Evolutionary conservation across 2,113 vertebrate species (phyloP).

Genomic region (Microtus montanus): DNA sequence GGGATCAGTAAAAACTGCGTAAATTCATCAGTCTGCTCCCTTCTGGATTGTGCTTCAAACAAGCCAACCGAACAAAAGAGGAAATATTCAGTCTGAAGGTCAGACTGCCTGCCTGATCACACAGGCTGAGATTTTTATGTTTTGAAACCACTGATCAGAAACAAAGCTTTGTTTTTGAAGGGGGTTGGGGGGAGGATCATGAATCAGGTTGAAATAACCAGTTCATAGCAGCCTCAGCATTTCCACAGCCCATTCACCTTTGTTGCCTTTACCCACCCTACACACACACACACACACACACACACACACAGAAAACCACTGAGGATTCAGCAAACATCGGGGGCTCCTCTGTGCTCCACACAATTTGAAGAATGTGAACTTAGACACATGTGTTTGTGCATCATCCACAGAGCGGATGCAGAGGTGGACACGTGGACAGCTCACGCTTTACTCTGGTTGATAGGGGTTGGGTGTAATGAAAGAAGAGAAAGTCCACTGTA

Average conservation of each 20-base stretch:
- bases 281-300: neutral
- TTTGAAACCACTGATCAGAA: conserved; percentile 69
- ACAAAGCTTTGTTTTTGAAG: conserved; percentile 61
- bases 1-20: conserved; percentile 46
- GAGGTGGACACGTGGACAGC: neutral
- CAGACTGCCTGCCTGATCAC: conserved; percentile 61
- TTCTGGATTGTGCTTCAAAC: conserved; percentile 46
- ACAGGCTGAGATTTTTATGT: conserved; percentile 50
- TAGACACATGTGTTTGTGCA: accelerated
- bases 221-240: neutral
- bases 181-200: conserved; percentile 14
- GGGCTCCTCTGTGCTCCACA: neutral
- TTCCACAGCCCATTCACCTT: neutral
- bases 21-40: conserved; percentile 47
- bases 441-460: neutral
- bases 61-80: conserved; percentile 65
- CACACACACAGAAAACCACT: neutral
- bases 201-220: conserved; percentile 36
- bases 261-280: neutral
- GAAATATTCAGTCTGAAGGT: conserved; percentile 65
- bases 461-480: neutral
- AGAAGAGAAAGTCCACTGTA: neutral
- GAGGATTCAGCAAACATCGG: neutral
- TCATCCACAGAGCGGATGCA: neutral
- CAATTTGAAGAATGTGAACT: conserved; percentile 9